These are phyloP conservation scores for Trogon melanurus DNA, from an alignment of 2,113 vertebrate genomes.

Conservation along the genomic window DNA sequence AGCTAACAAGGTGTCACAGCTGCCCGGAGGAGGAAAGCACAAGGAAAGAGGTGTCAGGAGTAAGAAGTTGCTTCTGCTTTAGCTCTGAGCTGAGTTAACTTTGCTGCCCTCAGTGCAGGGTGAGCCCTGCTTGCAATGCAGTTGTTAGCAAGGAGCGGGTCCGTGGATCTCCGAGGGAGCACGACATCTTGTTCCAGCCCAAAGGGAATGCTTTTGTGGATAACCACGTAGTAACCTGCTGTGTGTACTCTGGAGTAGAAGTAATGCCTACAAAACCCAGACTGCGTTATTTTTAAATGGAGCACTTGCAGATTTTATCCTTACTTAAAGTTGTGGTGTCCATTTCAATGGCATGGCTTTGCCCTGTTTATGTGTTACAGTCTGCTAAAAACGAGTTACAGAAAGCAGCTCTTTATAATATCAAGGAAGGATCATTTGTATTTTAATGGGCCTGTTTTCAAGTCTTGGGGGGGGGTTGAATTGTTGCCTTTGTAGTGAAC, in stretches of 20 bases:
- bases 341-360: not conserved
- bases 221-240: not conserved
- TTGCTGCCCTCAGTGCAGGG: not conserved
- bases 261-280: not conserved
- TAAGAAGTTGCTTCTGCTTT: not conserved
- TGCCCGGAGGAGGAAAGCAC: not conserved
- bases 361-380: not conserved
- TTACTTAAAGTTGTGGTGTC: not conserved
- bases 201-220: fast-evolving
- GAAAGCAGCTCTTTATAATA: not conserved
- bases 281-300: not conserved
- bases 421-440: not conserved
- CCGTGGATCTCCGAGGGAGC: fast-evolving
- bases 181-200: not conserved
- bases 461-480: not conserved
- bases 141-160: not conserved
- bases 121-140: fast-evolving
- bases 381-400: not conserved
- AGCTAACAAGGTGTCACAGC: fast-evolving
- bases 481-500: not conserved
- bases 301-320: not conserved
- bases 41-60: not conserved
- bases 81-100: not conserved
- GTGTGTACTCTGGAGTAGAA: not conserved
- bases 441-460: not conserved